Base-by-base conservation (phyloP, 2,113 vertebrate genomes). In the Pedionomus torquatus region DNA sequence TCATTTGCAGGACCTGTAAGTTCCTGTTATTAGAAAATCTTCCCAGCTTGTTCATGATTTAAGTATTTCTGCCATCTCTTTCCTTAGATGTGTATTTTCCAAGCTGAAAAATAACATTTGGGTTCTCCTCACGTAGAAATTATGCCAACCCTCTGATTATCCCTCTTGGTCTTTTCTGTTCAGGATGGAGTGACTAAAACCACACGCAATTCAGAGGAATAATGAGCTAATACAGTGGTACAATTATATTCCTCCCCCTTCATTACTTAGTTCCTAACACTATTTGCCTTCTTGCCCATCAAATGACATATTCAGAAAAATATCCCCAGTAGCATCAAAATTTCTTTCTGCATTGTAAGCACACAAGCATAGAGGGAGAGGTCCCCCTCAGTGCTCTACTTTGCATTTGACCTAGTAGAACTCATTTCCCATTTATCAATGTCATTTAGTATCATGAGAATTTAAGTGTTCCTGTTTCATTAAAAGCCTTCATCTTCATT, bases 141-240 rank as follows among this genome's bases (percentile, higher is more conserved):
- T 95, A 72, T 92, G 96, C 80, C 94, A 96, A 68, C 51, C 80
- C 87, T 82, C 61, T 89, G 94, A 95, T 96, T 96, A 94, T 95
- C 72, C 87, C 55, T 95, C 91, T 89, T 91, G 72, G 72, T 91
- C 87, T 93, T 68, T 95, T 94, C 86, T 92, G 77, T 92, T 91
- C 89, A 92, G 83, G 91, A 95, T 48, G 17, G 30, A 92, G 57
- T 33, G 19, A 80, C 92, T 71, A 70, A 54, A 83, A 76, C 81
- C 68, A 72, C 89, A 64, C 51, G 55, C 37, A 78, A 51, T 95
- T 96, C 72, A 92, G 57, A 88, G 48, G 39, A 94, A 94, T 94
- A 97, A 96, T 21, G 35, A 72, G 57, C 87, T 91, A 91, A 94
- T 64, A 89, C 69, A 91, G 83, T 71, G 24, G n/a, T 71, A 92